Conservation (phyloP, 2,113 vertebrate genomes). For the Lontra canadensis region DNA sequence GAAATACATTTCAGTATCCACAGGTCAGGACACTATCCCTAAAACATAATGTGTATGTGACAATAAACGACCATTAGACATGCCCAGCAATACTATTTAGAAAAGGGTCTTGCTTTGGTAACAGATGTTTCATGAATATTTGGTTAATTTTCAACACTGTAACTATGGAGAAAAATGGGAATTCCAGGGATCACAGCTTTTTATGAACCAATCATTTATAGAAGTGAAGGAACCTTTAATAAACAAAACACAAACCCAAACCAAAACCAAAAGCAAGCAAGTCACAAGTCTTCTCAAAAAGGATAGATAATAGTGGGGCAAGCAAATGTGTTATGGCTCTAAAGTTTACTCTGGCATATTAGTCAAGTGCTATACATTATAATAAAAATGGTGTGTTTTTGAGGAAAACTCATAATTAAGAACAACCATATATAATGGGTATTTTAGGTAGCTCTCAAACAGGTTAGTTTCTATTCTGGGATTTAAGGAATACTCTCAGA, state of each 20-base stretch:
- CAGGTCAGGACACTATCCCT: background rate
- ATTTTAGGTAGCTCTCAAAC: background rate
- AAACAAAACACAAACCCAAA: background rate
- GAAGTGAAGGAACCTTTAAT: background rate
- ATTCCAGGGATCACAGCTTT: background rate
- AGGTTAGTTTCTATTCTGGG: background rate
- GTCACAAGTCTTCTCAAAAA: background rate
- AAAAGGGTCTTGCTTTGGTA: background rate
- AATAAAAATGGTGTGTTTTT: background rate
- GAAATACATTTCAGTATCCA: slow-evolving; percentile 6
- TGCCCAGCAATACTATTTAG: background rate
- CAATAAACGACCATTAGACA: background rate
- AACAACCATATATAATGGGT: background rate
- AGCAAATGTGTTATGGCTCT: background rate
- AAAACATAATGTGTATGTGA: background rate
- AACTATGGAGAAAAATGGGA: background rate
- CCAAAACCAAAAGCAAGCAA: background rate
- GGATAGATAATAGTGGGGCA: fast-evolving
- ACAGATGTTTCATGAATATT: background rate
- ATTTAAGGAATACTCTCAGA: background rate
- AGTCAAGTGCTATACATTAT: background rate
- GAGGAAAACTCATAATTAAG: background rate
- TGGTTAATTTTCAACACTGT: background rate
- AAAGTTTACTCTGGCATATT: background rate
- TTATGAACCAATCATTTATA: background rate